phyloP scores from a whole-genome alignment of 2,888 invertebrate genomes.

The Nasonovia ribisnigri region DNA sequence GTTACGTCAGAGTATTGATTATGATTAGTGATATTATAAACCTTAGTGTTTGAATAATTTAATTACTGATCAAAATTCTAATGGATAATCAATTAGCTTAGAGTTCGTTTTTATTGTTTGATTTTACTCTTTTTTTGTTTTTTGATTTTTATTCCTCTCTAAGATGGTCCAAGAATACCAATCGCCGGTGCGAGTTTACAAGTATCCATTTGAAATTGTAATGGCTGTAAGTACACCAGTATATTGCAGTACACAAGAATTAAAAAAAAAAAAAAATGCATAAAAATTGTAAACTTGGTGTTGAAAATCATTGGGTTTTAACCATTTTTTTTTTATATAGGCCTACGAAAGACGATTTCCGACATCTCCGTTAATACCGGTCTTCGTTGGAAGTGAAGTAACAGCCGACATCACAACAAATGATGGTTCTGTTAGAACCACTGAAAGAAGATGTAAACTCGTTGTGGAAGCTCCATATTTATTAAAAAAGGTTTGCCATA shows the following conservation, averaged over 20 bases:
- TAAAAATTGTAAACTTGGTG: not conserved
- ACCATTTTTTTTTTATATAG: conserved; percentile 72
- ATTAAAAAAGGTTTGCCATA: conserved; percentile 83
- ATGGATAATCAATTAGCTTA: conserved; percentile 60
- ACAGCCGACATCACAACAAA: conserved; percentile 82
- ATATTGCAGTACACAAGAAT: not conserved
- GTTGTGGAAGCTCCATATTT: conserved; percentile 95
- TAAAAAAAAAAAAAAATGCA: not conserved
- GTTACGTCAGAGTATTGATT: conserved; percentile 64
- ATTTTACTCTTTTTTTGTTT: conserved; percentile 63
- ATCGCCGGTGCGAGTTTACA: conserved; percentile 94
- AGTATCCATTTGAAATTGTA: conserved; percentile 93
- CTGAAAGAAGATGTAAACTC: conserved; percentile 88
- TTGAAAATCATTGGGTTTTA: not conserved
- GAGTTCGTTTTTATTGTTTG: conserved; percentile 62
- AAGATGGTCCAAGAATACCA: conserved; percentile 95
- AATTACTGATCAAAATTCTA: conserved; percentile 63
- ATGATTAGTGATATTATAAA: conserved; percentile 53
- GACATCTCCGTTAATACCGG: conserved; percentile 92
- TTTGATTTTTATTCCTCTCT: conserved; percentile 46
- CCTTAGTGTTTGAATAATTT: conserved; percentile 62
- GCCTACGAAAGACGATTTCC: conserved; percentile 96
- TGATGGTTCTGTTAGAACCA: conserved; percentile 83
- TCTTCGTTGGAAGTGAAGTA: conserved; percentile 89
- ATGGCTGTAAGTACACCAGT: conserved; percentile 85